phyloP scores from a whole-genome alignment of 2,113 vertebrate genomes.

The Oreocharis arfaki region DNA sequence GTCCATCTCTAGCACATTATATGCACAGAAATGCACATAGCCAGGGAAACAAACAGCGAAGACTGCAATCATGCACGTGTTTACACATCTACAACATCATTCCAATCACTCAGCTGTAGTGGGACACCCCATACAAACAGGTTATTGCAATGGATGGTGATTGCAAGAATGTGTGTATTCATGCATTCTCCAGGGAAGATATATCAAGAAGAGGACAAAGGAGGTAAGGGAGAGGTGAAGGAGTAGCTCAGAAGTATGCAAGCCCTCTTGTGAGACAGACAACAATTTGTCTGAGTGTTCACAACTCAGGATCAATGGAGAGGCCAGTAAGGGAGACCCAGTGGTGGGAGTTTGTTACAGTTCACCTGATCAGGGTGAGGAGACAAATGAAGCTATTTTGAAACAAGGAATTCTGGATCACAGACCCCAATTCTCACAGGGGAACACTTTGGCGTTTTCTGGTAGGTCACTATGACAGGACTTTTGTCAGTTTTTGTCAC shows the following conservation, averaged over 20 bases:
- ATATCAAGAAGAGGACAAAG: not conserved
- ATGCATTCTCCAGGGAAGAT: not conserved
- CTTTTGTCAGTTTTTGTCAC: not conserved
- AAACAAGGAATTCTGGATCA: not conserved
- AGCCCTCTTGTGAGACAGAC: not conserved
- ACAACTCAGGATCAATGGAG: not conserved
- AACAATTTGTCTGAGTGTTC: not conserved
- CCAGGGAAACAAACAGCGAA: not conserved
- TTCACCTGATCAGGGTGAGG: not conserved
- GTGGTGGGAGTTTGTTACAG: not conserved
- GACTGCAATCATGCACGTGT: not conserved
- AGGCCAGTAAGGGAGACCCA: not conserved
- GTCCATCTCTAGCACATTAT: not conserved
- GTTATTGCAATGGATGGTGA: not conserved
- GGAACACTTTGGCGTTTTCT: not conserved
- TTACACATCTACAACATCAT: not conserved
- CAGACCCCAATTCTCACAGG: rapidly evolving
- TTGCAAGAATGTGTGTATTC: not conserved
- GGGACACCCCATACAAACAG: not conserved
- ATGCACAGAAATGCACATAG: not conserved
- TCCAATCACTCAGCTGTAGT: not conserved
- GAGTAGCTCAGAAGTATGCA: not conserved
- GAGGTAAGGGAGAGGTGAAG: not conserved
- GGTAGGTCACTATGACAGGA: not conserved
- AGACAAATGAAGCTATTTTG: not conserved